A percentile compares a stretch with the other conserved stretches of the same genome.
Conservation (phyloP, 1,140 invertebrate genomes). For the Physella acuta region DNA sequence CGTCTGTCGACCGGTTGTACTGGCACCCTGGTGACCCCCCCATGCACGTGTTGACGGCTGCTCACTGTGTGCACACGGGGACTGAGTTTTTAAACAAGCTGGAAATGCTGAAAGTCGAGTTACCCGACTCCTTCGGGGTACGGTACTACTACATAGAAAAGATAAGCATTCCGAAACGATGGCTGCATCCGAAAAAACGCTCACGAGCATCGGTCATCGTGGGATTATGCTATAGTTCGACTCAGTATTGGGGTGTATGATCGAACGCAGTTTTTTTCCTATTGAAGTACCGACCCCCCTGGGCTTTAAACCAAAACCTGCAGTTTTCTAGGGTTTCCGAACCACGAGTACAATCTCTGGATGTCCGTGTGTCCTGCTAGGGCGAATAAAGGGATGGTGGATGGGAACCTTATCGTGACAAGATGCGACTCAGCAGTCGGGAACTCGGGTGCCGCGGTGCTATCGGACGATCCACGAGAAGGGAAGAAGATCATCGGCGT, state of each 20-base stretch:
- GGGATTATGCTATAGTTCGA: constrained; percentile 45
- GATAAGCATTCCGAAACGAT: constrained; percentile 40
- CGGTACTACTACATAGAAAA: constrained; percentile 42
- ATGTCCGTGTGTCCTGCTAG: constrained; percentile 35
- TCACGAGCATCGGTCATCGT: constrained; percentile 25
- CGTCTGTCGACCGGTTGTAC: constrained; percentile 47
- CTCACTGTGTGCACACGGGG: constrained; percentile 49
- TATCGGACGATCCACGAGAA: constrained; percentile 32
- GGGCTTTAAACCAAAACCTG: constrained; percentile 35
- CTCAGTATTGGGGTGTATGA: constrained; percentile 37
- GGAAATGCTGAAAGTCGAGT: constrained; percentile 42
- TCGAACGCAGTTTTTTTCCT: constrained; percentile 36
- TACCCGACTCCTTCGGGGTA: constrained; percentile 38
- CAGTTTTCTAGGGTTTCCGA: constrained; percentile 45
- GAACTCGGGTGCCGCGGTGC: constrained; percentile 44
- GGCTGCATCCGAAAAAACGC: constrained; percentile 27
- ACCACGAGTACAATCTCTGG: constrained; percentile 32
- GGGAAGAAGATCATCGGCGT: constrained; percentile 41
- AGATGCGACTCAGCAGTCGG: constrained; percentile 43
- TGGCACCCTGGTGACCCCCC: constrained; percentile 46
- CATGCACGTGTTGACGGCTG: constrained; percentile 44
- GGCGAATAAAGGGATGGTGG: constrained; percentile 31
- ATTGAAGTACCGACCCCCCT: constrained; percentile 35
- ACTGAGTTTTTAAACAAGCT: constrained; percentile 35
- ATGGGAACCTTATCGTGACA: constrained; percentile 42